A percentile compares a stretch with the other conserved stretches of the same genome.
These are phyloP conservation scores for Lanius collurio DNA, from an alignment of 2,113 vertebrate species.

Conservation along the genomic window DNA sequence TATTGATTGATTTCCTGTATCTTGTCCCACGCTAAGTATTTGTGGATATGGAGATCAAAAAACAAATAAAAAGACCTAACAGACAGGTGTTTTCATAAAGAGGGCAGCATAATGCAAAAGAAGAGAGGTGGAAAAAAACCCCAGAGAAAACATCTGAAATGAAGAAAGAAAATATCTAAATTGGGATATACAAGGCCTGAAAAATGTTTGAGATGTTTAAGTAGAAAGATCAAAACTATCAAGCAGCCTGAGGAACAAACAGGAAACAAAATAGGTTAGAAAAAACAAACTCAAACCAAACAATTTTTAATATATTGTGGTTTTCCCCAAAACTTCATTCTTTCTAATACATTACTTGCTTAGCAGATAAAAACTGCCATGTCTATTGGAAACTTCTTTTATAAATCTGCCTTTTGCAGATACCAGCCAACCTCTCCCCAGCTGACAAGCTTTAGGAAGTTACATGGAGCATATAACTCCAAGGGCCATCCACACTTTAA, in stretches of 20 bases:
- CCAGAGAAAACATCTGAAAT: neutral
- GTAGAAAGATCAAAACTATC: neutral
- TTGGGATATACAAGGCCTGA: neutral
- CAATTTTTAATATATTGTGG: neutral
- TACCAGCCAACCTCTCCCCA: neutral
- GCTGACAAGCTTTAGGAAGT: neutral
- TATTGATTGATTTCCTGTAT: neutral
- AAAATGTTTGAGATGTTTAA: neutral
- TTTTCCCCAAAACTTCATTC: neutral
- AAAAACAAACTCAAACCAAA: neutral
- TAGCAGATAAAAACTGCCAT: neutral
- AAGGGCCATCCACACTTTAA: neutral
- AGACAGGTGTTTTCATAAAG: neutral
- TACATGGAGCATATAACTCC: neutral
- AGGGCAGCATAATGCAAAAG: neutral
- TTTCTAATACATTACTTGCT: neutral
- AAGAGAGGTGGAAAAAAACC: rapidly evolving
- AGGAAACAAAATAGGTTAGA: neutral
- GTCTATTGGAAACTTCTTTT: neutral
- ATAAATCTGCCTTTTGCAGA: neutral
- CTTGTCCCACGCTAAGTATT: neutral
- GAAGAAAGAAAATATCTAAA: neutral
- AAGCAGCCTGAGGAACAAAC: neutral
- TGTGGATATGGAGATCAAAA: neutral
- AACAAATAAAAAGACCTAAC: neutral